Evolutionary conservation across 2,888 invertebrate genomes (phyloP).

Genomic region (Psococerastis gibbosa): DNA sequence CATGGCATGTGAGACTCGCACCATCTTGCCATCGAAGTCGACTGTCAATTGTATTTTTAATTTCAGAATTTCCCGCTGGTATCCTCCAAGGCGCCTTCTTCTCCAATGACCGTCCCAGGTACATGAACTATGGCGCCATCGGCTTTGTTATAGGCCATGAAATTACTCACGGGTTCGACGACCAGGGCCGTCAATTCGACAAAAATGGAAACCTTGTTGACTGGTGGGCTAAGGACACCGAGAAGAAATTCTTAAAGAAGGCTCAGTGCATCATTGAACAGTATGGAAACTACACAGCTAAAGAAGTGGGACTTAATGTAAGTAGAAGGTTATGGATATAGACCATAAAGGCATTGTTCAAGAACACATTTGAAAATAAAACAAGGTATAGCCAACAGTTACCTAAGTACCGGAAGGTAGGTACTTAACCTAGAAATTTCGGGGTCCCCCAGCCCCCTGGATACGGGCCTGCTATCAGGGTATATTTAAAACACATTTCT

Average conservation of each 20-base stretch:
- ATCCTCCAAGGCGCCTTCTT: conserved; percentile 86
- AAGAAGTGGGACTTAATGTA: conserved; percentile 54
- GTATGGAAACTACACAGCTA: conserved; percentile 76
- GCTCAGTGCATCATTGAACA: conserved; percentile 85
- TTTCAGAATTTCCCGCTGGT: conserved; percentile 78
- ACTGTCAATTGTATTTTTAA: conserved; percentile 10
- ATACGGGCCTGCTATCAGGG: neutral
- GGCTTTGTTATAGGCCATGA: conserved; percentile 86
- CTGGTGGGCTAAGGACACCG: conserved; percentile 81
- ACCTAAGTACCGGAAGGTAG: no score
- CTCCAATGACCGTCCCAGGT: conserved; percentile 67
- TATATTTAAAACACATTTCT: conserved; percentile 7
- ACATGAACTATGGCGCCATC: conserved; percentile 83
- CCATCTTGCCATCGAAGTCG: no score
- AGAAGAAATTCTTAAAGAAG: conserved; percentile 60
- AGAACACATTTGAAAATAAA: no score
- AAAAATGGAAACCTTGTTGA: conserved; percentile 76
- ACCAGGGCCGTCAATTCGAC: conserved; percentile 78
- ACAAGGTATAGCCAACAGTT: no score
- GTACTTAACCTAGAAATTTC: no score
- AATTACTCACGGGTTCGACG: conserved; percentile 80
- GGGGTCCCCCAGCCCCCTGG: no score
- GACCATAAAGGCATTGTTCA: no score
- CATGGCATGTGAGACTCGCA: no score
- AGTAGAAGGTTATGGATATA: no score